Percentiles rank a stretch among this genome's conserved stretches.
phyloP scores from a whole-genome alignment of 1,140 invertebrate species.

The Thaumatotibia leucotreta region DNA sequence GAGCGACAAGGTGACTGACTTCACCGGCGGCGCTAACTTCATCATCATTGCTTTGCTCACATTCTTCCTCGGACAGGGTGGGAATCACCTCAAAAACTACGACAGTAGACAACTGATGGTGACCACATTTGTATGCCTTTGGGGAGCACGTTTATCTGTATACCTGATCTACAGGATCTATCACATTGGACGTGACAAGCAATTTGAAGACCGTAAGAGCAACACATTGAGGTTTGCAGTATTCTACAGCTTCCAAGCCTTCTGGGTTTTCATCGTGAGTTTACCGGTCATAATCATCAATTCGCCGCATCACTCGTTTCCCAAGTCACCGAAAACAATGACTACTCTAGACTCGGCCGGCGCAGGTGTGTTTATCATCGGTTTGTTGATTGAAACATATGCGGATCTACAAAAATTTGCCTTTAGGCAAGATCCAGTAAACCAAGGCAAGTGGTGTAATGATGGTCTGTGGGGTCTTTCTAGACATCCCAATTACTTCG shows the following conservation, averaged over 20 bases:
- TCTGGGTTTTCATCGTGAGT: slow-evolving; percentile 96
- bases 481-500: slow-evolving; percentile 96
- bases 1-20: slow-evolving; percentile 94
- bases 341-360: slow-evolving; percentile 90
- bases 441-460: slow-evolving; percentile 94
- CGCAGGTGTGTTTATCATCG: slow-evolving; percentile 88
- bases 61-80: slow-evolving; percentile 89
- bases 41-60: slow-evolving; percentile 91
- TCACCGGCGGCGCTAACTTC: slow-evolving; percentile 94
- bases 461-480: slow-evolving; percentile 93
- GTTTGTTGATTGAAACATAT: slow-evolving; percentile 90
- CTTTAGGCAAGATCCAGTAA: slow-evolving; percentile 90
- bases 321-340: slow-evolving; percentile 87
- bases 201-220: slow-evolving; percentile 92
- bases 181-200: slow-evolving; percentile 92
- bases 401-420: slow-evolving; percentile 95
- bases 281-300: slow-evolving; percentile 94
- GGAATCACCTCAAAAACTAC: slow-evolving; percentile 83
- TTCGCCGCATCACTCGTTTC: slow-evolving; percentile 87
- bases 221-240: slow-evolving; percentile 91
- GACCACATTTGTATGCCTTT: slow-evolving; percentile 89
- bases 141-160: slow-evolving; percentile 89
- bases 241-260: slow-evolving; percentile 95
- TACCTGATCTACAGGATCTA: slow-evolving; percentile 93
- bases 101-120: slow-evolving; percentile 92